A percentile compares a stretch with the other conserved stretches of the same genome.
Conservation (phyloP, 2,797 vertebrate genomes). For the Rachycentron canadum region DNA sequence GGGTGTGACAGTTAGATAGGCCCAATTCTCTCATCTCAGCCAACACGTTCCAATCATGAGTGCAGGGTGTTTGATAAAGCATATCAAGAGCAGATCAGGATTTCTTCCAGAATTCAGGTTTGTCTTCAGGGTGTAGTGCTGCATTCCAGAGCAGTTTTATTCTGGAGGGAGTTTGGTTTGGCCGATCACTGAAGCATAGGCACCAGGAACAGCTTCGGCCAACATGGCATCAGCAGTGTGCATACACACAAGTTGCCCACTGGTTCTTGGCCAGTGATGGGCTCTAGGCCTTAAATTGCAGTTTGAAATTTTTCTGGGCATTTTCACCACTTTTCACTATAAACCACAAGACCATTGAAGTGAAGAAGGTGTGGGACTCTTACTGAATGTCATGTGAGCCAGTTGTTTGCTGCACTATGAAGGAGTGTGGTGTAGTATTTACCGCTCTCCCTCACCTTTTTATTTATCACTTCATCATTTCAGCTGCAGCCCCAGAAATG, state of each 20-base stretch:
- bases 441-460: conserved; percentile 20
- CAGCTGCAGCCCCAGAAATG: neutral
- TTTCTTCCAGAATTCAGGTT: conserved; percentile 32
- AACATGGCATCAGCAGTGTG: conserved; percentile 36
- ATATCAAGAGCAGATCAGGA: conserved; percentile 16
- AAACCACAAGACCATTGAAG: conserved; percentile 37
- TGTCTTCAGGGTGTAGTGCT: conserved; percentile 25
- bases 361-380: conserved; percentile 10
- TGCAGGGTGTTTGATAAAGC: conserved; percentile 25
- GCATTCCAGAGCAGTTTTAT: conserved; percentile 53
- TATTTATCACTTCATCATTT: conserved; percentile 39
- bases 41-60: neutral
- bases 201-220: conserved; percentile 20
- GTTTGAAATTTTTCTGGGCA: conserved; percentile 51
- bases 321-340: conserved; percentile 41
- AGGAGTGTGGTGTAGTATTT: neutral
- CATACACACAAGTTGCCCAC: conserved; percentile 34
- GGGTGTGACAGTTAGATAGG: neutral
- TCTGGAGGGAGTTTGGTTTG: conserved; percentile 46
- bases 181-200: conserved; percentile 28
- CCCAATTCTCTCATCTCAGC: conserved; percentile 25
- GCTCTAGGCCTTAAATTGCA: conserved; percentile 28
- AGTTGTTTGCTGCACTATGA: conserved; percentile 27
- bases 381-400: conserved; percentile 23
- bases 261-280: conserved; percentile 26